Evolutionary conservation across 1,140 invertebrate species (phyloP), one percentile per base, ranked within the genome.

Genomic region (Bombus confusus): DNA sequence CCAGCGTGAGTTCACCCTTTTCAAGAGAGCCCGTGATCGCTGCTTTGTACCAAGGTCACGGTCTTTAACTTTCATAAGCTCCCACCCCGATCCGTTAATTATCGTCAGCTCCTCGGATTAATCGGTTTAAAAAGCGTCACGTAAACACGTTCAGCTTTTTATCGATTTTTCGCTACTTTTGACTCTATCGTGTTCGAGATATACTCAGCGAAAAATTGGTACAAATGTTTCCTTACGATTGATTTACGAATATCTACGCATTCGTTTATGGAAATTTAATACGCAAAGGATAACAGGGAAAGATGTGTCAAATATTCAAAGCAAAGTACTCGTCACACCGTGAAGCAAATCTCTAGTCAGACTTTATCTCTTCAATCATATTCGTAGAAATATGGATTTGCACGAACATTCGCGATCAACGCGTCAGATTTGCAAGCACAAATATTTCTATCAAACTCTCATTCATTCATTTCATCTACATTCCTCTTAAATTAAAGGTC

Each of bases 21-120:
- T n/a, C 22, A 9, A 13, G 73, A 13, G 31, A 31, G 28, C 31
- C 18, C 75, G 52, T 22, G 37, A 64, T 66, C n/a, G 62, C 37
- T 59, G n/a, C 47, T 80, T 73, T 64, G n/a, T 68, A 47, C 52
- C 52, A 78, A 68, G 86, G 91, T 91, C 90, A 92, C 83, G 92
- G 91, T 93, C 87, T 90, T 93, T 93, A 91, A 93, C 86, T 94
- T 94, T 94, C 91, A 92, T 86, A 90, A 92, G 90, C 69, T 64
- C 28, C 71, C 79, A 57, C 31, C 28, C 28, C 39, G 80, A 72
- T 66, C 79, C 85, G 88, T 92, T 93, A 91, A 93, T 93, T 92
- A 92, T 86, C 75, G 84, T 88, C 88, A 82, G 87, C 82, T 72
- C 83, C 78, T 71, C 64, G 85, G 88, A 90, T 91, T 90, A 90